Conservation (phyloP, 2,113 vertebrate species). For the Carassius carassius region DNA sequence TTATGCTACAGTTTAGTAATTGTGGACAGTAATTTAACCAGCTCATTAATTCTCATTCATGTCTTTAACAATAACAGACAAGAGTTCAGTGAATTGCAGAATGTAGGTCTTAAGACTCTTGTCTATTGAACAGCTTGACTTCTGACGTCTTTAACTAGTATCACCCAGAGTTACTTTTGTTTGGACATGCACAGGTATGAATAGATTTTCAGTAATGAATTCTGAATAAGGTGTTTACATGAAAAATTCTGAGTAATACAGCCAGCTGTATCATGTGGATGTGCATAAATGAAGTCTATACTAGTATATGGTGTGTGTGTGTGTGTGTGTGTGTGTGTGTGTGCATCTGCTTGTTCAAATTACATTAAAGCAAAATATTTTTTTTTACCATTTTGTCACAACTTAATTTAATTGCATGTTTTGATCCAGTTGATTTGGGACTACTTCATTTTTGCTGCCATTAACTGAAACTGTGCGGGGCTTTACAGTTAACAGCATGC, state of each 20-base stretch:
- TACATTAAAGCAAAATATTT: background rate
- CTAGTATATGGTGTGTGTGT: too few species aligned
- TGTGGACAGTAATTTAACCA: conserved; percentile 1
- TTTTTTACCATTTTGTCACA: background rate
- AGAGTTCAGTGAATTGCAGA: conserved; percentile 9
- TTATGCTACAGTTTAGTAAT: conserved; percentile 5
- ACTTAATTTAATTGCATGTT: background rate
- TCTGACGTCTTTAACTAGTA: background rate
- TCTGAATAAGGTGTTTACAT: background rate
- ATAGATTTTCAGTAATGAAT: background rate
- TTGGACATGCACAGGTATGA: background rate
- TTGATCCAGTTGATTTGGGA: background rate
- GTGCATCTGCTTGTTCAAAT: background rate
- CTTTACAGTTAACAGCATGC: background rate
- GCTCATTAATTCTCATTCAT: conserved; percentile 11
- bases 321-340: too few species aligned
- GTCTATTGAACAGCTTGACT: background rate
- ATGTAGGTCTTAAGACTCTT: background rate
- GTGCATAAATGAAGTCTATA: background rate
- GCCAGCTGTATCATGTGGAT: background rate
- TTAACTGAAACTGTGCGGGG: background rate
- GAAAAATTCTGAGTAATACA: background rate
- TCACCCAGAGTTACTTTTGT: background rate
- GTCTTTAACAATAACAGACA: background rate
- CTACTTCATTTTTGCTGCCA: background rate